These are phyloP conservation scores for Dryobates pubescens DNA, from an alignment of 2,797 vertebrate genomes.

Conservation along the genomic window DNA sequence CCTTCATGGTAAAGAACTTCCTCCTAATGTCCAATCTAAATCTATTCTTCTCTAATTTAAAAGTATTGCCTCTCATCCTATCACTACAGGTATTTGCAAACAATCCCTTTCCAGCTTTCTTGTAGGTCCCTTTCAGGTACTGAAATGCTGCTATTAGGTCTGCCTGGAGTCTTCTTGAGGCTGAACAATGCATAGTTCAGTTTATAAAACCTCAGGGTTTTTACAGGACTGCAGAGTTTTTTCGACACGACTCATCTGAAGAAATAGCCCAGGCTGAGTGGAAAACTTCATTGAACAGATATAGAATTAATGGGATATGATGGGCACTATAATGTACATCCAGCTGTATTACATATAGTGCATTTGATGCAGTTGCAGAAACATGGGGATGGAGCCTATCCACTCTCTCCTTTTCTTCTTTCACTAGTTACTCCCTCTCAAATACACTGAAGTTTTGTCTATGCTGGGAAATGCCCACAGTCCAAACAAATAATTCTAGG, in stretches of 20 bases:
- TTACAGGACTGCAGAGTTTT: not conserved
- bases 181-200: not conserved
- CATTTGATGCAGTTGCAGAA: not conserved
- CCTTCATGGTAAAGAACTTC: no score
- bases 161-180: no score
- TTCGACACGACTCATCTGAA: not conserved
- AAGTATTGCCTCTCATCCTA: no score
- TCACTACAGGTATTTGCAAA: no score
- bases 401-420: not conserved
- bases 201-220: not conserved
- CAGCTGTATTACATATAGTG: not conserved
- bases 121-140: no score
- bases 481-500: not conserved
- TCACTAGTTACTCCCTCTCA: not conserved
- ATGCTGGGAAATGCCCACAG: not conserved
- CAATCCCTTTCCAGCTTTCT: no score
- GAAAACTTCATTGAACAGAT: not conserved
- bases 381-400: accelerated
- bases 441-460: not conserved
- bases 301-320: not conserved
- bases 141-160: no score
- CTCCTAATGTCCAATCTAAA: no score
- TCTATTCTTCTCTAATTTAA: no score
- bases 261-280: not conserved
- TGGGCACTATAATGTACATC: not conserved